These are phyloP conservation scores for Poeciliopsis turneri DNA, from an alignment of 2,797 vertebrate genomes.

Conservation along the genomic window DNA sequence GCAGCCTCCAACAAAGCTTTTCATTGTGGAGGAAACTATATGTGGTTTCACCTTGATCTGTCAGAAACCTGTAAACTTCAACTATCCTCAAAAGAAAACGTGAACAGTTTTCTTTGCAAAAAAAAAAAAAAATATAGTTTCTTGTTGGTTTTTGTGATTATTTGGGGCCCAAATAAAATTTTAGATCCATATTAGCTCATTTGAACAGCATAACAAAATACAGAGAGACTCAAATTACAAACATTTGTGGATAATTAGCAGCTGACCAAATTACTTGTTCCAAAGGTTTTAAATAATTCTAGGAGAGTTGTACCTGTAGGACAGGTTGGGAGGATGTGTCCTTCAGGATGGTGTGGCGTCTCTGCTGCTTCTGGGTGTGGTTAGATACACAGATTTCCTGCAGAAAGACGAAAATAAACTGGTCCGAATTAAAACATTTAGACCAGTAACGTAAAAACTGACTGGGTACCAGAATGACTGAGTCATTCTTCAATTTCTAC, in stretches of 20 bases:
- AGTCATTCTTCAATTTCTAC: neutral
- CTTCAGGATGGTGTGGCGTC: slow-evolving; percentile 78
- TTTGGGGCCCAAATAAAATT: neutral
- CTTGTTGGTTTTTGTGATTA: neutral
- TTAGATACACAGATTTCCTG: slow-evolving; percentile 96
- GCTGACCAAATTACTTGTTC: neutral
- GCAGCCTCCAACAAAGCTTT: neutral
- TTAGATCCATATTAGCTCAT: neutral
- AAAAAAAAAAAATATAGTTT: neutral
- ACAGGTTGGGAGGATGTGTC: slow-evolving; percentile 79
- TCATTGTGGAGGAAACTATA: neutral
- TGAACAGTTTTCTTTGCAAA: neutral
- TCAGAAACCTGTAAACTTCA: neutral
- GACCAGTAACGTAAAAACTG: neutral
- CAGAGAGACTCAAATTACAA: neutral
- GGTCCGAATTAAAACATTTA: slow-evolving; percentile 5
- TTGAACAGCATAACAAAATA: neutral
- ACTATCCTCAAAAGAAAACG: neutral
- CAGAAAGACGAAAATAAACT: slow-evolving; percentile 36
- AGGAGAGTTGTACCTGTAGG: slow-evolving; percentile 74
- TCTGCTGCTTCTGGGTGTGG: slow-evolving; percentile 89
- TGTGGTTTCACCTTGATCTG: neutral
- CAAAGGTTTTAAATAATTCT: neutral
- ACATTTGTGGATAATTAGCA: neutral
- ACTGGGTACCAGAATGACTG: too few species aligned